phyloP scores from a whole-genome alignment of 2,113 vertebrate species.

The Leptosomus discolor region DNA sequence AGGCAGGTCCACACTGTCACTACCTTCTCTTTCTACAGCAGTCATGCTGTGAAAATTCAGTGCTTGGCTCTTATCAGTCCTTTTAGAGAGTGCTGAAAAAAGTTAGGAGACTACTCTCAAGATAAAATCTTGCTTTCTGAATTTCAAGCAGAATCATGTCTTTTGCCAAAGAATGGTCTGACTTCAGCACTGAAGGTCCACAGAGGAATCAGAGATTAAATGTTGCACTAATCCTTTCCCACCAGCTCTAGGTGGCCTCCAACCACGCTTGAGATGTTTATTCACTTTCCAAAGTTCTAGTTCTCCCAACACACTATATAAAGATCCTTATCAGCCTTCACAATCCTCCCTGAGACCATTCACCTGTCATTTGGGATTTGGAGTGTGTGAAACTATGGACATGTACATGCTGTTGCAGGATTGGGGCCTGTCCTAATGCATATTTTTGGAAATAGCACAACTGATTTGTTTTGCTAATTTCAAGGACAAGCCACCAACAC shows the following conservation, averaged over 20 bases:
- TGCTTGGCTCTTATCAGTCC: background rate
- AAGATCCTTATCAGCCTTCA: background rate
- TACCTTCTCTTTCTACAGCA: background rate
- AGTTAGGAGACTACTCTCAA: background rate
- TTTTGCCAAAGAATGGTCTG: background rate
- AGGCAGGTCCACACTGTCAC: background rate
- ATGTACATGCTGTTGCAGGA: background rate
- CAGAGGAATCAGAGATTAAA: background rate
- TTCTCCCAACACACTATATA: background rate
- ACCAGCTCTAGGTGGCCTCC: background rate
- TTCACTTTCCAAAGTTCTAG: background rate
- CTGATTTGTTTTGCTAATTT: background rate
- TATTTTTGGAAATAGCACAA: background rate
- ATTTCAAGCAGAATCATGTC: background rate
- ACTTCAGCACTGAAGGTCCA: background rate
- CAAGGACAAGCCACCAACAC: background rate
- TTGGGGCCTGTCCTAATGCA: background rate
- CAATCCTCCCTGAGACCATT: background rate
- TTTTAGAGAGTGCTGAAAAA: background rate
- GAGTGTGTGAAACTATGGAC: background rate
- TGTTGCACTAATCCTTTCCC: background rate
- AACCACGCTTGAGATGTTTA: fast-evolving
- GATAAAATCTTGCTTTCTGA: background rate
- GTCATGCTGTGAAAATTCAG: background rate
- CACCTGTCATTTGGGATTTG: background rate